Percentiles rank a stretch among this genome's conserved stretches.
Evolutionary conservation across 2,113 vertebrate species (phyloP).

Genomic region (Sylvietta virens): DNA sequence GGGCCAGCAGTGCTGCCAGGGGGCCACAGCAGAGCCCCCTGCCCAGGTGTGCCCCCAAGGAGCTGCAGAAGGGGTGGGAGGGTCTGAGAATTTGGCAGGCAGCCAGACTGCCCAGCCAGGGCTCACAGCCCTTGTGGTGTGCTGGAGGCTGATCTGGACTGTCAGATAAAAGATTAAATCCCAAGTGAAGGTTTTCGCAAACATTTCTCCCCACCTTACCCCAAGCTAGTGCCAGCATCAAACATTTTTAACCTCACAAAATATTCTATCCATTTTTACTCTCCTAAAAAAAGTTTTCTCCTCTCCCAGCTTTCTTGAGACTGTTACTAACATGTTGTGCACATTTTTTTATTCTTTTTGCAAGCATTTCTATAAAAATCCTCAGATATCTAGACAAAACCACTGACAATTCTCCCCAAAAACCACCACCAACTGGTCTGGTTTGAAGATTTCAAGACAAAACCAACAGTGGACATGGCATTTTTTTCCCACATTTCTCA

Average conservation of each 20-base stretch:
- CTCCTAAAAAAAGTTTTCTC: neutral
- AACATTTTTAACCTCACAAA: neutral
- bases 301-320: neutral
- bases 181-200: neutral
- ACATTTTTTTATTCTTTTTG: neutral
- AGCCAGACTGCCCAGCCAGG: neutral
- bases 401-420: neutral
- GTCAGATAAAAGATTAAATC: neutral
- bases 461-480: neutral
- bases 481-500: neutral
- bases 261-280: neutral
- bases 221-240: neutral
- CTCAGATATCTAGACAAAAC: neutral
- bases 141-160: neutral
- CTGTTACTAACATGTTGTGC: neutral
- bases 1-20: neutral
- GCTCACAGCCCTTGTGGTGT: rapidly evolving
- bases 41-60: neutral
- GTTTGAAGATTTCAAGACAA: neutral
- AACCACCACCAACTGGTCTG: neutral
- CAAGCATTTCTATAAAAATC: neutral
- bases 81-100: neutral
- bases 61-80: neutral
- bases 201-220: neutral
- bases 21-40: neutral